Evolutionary conservation across 2,888 invertebrate species (phyloP), one percentile per base, ranked within the genome.

Genomic region (Thecocarcelia acutangulata): DNA sequence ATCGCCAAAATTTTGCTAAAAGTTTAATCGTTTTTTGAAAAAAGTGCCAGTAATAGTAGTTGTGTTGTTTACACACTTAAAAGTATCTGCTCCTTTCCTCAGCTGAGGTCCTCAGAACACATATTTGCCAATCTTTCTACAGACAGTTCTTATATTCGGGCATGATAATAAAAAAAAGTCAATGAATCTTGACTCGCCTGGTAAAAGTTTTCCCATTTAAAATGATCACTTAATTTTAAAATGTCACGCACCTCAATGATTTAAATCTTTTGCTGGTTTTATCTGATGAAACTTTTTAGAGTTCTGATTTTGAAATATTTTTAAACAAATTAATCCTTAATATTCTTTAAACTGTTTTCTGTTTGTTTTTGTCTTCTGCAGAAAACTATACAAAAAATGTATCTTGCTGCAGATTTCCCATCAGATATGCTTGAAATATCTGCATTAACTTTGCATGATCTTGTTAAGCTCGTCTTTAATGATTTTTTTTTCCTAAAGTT

Each of bases 361-460:
- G 6, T 37, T 19, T 13, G 44, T 54, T 61, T 33, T 15, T 48
- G 4, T 19, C 56, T 63, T 58, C 76, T 63, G 24, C 24, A 66
- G 72, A 76, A 76, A 40, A 42, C 44, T 15, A 42, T 58, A 48
- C 24, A 56, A 66, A 76, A 40, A 69, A 17, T 17, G 66, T 44
- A 33, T 0, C 59, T 44, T 21, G 37, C 64, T 48, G 28, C 24
- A 59, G 78, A 78, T 78, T 78, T 78, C 78, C 59, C 72, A 78
- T 66, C 72, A 52, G 78, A 78, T 78, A 78, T 61, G 54, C 44
- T 46, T 44, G 37, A 69, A 76, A 69, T 76, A 72, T 73, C 58
- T 59, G 78, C 78, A 72, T 78, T 64, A 66, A 59, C 59, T 78
- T 78, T 78, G 74, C 82, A 82, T 82, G 82, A 82, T 82, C 82